phyloP scores from a whole-genome alignment of 2,113 vertebrate genomes.

The Gnathonemus echidnorhynchus region DNA sequence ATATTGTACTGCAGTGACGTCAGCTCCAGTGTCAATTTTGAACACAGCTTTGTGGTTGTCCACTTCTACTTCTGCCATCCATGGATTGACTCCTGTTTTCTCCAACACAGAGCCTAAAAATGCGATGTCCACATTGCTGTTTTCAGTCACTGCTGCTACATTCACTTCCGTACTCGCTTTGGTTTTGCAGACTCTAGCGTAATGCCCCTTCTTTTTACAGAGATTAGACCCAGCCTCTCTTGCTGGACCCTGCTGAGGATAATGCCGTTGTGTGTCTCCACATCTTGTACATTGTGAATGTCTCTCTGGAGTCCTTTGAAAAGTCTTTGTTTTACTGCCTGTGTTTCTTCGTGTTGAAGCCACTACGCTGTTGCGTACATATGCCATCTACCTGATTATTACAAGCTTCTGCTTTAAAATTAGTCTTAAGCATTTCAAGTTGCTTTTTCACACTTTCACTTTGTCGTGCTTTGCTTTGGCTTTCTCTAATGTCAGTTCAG shows the following conservation, averaged over 20 bases:
- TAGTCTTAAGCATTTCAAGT: neutral
- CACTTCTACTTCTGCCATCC: neutral
- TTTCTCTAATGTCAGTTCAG: slow-evolving; percentile 8
- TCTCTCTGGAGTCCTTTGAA: neutral
- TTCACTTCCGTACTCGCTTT: neutral
- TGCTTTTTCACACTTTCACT: neutral
- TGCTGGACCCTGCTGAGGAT: neutral
- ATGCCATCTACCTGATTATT: neutral
- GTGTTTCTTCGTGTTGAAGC: neutral
- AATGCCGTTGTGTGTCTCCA: neutral
- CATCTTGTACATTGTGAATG: neutral
- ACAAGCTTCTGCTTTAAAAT: slow-evolving; percentile 29
- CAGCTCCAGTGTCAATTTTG: neutral
- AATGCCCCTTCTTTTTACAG: neutral
- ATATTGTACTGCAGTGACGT: neutral
- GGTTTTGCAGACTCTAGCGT: neutral
- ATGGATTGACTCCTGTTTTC: neutral
- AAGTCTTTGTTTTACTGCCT: neutral
- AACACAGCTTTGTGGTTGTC: neutral
- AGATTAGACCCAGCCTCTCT: neutral
- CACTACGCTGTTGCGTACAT: neutral
- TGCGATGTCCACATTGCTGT: neutral
- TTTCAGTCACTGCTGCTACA: neutral
- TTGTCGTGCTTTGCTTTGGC: neutral
- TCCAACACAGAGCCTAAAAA: neutral